Percentiles rank a stretch among this genome's conserved stretches.
phyloP scores from a whole-genome alignment of 2,797 vertebrate species.

The Malacoraja senta region DNA sequence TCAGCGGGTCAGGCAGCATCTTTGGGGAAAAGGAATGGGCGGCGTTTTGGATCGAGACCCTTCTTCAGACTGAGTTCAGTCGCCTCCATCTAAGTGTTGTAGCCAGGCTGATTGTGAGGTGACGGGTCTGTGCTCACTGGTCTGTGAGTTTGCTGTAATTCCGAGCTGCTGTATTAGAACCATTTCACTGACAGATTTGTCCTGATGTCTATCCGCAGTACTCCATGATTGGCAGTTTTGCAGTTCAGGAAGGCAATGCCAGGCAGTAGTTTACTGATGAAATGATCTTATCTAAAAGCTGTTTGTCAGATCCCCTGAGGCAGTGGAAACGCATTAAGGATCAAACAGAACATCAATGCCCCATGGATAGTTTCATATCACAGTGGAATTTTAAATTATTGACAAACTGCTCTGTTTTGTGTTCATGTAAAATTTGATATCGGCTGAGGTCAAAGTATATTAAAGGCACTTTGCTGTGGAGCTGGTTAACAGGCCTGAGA shows the following conservation, averaged over 20 bases:
- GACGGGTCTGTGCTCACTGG: not conserved
- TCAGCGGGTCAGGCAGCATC: no score
- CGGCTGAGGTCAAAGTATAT: slow-evolving; percentile 30
- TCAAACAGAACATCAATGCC: slow-evolving; percentile 31
- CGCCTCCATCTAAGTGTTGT: no score
- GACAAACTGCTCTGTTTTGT: slow-evolving; percentile 24
- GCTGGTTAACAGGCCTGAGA: slow-evolving; percentile 1
- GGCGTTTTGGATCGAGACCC: no score
- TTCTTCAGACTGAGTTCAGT: no score
- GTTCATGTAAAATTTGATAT: slow-evolving; percentile 36
- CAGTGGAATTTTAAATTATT: slow-evolving; percentile 34
- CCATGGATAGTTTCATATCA: slow-evolving; percentile 22
- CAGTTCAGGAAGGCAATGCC: not conserved
- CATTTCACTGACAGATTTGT: not conserved
- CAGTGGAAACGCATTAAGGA: slow-evolving; percentile 26
- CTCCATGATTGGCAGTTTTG: slow-evolving; percentile 19
- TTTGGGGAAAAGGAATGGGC: no score
- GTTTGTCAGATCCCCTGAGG: slow-evolving; percentile 35
- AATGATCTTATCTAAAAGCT: slow-evolving; percentile 27
- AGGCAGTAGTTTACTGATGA: slow-evolving; percentile 29
- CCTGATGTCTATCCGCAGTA: slow-evolving; percentile 16
- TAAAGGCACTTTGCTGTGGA: slow-evolving; percentile 21
- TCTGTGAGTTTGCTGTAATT: not conserved
- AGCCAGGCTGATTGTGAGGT: no score
- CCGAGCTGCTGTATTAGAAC: slow-evolving; percentile 3